A percentile compares a stretch with the other conserved stretches of the same genome.
Conservation (phyloP, 2,113 vertebrate genomes). For the Grantiella picta region DNA sequence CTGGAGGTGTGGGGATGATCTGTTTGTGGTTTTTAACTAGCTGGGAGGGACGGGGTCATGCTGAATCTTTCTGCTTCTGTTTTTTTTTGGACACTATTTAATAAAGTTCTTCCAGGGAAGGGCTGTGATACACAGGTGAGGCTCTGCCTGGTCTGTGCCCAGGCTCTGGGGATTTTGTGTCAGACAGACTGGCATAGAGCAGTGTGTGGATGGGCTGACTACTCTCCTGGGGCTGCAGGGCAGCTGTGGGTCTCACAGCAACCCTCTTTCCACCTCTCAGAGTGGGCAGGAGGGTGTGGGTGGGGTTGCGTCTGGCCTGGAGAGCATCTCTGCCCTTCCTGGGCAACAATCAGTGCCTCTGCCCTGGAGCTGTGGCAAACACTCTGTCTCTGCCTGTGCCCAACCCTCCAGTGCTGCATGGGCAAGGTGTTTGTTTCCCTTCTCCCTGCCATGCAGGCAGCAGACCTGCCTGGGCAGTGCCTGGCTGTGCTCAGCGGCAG, state of each 20-base stretch:
- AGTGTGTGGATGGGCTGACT: neutral
- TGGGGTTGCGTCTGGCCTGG: neutral
- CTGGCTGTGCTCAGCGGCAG: accelerated
- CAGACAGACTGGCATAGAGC: accelerated
- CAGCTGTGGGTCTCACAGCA: neutral
- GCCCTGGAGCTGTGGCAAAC: accelerated
- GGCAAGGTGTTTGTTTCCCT: neutral
- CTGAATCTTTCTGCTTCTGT: constrained; percentile 36
- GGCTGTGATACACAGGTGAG: accelerated
- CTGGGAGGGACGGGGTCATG: neutral
- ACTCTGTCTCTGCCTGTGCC: neutral
- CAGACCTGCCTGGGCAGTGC: neutral
- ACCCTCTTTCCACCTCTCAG: neutral
- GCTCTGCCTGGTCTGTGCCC: neutral
- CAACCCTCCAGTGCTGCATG: accelerated
- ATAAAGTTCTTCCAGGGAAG: constrained; percentile 67
- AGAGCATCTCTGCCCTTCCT: neutral
- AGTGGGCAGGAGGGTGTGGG: neutral
- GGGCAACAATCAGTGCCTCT: neutral
- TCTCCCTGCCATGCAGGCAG: neutral
- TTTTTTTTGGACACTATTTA: constrained; percentile 67
- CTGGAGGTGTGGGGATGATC: neutral
- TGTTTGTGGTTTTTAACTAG: neutral
- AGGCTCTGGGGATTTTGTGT: neutral
- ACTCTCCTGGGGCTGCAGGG: neutral